Conservation (phyloP, 2,888 invertebrate genomes). For the Leptothorax acervorum region DNA sequence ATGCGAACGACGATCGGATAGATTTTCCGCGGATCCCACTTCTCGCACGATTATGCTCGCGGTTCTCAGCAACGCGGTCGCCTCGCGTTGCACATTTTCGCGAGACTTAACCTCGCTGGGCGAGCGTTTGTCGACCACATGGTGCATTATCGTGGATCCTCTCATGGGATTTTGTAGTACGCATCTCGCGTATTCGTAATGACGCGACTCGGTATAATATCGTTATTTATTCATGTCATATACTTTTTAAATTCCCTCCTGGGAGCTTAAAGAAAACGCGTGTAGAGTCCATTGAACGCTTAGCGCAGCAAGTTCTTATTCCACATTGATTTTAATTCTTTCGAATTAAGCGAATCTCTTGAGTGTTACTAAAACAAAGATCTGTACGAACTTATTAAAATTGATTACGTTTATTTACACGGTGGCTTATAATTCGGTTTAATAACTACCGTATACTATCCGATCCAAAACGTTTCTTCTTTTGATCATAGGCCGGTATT, state of each 20-base stretch:
- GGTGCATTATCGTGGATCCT: conserved; percentile 46
- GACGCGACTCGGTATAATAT: not conserved
- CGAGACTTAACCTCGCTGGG: conserved; percentile 65
- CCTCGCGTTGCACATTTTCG: conserved; percentile 22
- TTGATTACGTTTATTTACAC: too few relatives aligned
- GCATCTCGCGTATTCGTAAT: not conserved
- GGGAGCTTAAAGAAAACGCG: not conserved
- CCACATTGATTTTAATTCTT: not conserved
- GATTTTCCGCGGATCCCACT: not conserved
- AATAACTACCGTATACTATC: too few relatives aligned
- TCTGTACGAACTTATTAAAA: not conserved
- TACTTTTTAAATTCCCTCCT: not conserved
- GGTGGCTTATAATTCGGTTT: too few relatives aligned
- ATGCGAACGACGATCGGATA: conserved; percentile 33
- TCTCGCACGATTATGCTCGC: not conserved
- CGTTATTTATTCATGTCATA: not conserved
- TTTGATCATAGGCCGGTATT: too few relatives aligned
- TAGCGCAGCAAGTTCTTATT: not conserved
- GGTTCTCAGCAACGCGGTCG: not conserved
- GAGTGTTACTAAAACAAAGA: not conserved
- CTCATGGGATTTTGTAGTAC: not conserved
- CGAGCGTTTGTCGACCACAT: conserved; percentile 67
- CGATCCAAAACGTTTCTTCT: too few relatives aligned
- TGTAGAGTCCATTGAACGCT: not conserved
- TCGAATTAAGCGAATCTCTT: not conserved